These are phyloP conservation scores for Chloroclystis v-ata DNA, from an alignment of 2,888 invertebrate species.

Conservation along the genomic window DNA sequence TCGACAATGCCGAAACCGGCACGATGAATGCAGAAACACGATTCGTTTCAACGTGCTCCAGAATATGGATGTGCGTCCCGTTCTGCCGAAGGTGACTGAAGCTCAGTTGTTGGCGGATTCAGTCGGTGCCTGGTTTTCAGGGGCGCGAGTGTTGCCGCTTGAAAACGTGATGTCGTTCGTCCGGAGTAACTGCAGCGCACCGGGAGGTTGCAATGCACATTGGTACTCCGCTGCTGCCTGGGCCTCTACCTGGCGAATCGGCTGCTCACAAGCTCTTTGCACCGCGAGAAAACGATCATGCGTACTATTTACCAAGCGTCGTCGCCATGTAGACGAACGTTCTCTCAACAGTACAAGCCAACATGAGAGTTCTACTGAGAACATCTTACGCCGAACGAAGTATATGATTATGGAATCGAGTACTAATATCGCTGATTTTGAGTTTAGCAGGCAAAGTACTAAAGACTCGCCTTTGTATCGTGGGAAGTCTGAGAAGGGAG, in stretches of 20 bases:
- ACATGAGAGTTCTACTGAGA: constrained; percentile 36
- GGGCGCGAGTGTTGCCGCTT: constrained; percentile 55
- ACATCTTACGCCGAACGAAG: constrained; percentile 53
- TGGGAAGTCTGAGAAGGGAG: constrained; percentile 36
- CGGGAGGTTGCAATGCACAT: constrained; percentile 65
- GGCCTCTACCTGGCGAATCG: constrained; percentile 69
- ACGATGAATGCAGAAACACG: constrained; percentile 70
- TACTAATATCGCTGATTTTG: constrained; percentile 46
- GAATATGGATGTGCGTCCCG: constrained; percentile 68
- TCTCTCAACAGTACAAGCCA: constrained; percentile 10
- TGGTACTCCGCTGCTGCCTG: constrained; percentile 69
- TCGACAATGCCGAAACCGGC: constrained; percentile 69
- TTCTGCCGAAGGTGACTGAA: constrained; percentile 59
- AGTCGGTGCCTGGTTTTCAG: constrained; percentile 69
- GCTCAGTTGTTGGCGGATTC: constrained; percentile 67
- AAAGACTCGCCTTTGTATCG: constrained; percentile 56
- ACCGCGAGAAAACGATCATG: constrained; percentile 59
- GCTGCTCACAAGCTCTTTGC: constrained; percentile 66
- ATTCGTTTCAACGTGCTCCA: constrained; percentile 65
- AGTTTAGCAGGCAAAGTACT: constrained; percentile 28
- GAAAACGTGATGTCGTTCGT: constrained; percentile 63
- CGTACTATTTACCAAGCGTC: constrained; percentile 49
- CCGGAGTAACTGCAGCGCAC: constrained; percentile 58
- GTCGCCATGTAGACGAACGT: constrained; percentile 18
- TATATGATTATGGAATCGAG: constrained; percentile 43